Base-by-base conservation (phyloP, 1,140 invertebrate species). In the Drosophila subpulchrella region DNA sequence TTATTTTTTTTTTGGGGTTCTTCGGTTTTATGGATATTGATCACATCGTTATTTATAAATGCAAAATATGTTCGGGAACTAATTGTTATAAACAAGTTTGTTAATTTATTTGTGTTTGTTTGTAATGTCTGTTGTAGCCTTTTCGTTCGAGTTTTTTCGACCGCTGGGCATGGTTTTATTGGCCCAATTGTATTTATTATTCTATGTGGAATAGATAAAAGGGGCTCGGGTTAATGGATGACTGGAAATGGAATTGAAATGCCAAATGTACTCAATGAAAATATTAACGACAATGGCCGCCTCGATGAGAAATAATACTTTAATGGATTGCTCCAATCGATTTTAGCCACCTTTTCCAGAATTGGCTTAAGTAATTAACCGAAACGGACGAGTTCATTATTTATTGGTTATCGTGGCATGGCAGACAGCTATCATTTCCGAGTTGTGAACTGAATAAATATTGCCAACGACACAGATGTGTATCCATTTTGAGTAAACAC, bases 11-110 rank as follows among this genome's bases (percentile, higher is more conserved):
- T 34, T 10, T 8, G 32, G 39, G 27, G 56, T 24, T 15, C 12
- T 20, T 12, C 38, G 67, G 36, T 73, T 42, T 44, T 42, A 62
- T 34, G 60, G 42, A 62, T 48, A 46, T 71, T 58, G 44, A 48
- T 68, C 34, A 50, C 51, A 71, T 72, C 42, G 27, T 27, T 4
- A 72, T 71, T 60, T 60, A 17, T 55, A 38, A 72, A 61, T 70
- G 44, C 15, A 57, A 58, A 58, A 42, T 57, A 39, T 51, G 27
- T 17, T 32, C n/a, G 8, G 24, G 47, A 13, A 47, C 50, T 67
- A 67, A 66, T 67, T 66, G 65, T 39, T 67, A 66, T 67, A 27
- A 53, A 67, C 27, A 67, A 51, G 24, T 66, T 58, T 56, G 53
- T 48, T 71, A 39, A 51, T 72, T 61, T 48, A 48, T 73, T 73